Evolutionary conservation across 2,113 vertebrate genomes (phyloP).

Genomic region (Microcebus jonahi): DNA sequence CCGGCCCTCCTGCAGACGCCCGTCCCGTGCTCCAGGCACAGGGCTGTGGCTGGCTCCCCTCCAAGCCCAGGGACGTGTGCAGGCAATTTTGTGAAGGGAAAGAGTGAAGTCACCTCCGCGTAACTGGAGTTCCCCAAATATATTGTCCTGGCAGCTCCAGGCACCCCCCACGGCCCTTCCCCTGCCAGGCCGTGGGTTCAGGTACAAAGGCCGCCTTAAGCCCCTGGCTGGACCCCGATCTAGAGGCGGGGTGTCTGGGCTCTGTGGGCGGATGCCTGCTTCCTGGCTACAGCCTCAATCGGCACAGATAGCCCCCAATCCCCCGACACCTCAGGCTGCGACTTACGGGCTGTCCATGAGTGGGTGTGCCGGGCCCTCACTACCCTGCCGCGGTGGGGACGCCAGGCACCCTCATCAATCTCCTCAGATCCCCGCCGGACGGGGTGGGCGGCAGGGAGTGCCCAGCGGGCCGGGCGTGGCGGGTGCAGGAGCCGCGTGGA

Average conservation of each 20-base stretch:
- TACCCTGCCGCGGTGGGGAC: not conserved
- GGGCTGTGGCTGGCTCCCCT: not conserved
- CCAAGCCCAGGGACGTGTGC: not conserved
- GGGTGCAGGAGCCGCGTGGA: not conserved
- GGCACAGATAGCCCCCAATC: not conserved
- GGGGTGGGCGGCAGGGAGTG: not conserved
- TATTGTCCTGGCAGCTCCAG: not conserved
- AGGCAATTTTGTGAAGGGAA: constrained; percentile 24
- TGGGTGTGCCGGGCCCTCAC: not conserved
- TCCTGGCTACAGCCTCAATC: not conserved
- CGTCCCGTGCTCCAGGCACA: no score
- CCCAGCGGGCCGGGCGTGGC: not conserved
- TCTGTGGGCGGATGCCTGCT: not conserved
- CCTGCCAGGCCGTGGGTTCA: not conserved
- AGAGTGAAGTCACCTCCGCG: not conserved
- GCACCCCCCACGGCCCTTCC: not conserved
- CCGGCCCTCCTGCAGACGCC: not conserved
- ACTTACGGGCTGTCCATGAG: not conserved
- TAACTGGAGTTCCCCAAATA: not conserved
- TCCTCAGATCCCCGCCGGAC: not conserved
- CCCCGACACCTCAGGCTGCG: not conserved
- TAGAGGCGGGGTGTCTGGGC: not conserved
- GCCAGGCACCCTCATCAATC: not conserved
- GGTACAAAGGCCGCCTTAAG: not conserved
- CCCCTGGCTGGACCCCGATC: not conserved